Conservation (phyloP, 92 coral and sea anemone species). For the Actinostola sp. region DNA sequence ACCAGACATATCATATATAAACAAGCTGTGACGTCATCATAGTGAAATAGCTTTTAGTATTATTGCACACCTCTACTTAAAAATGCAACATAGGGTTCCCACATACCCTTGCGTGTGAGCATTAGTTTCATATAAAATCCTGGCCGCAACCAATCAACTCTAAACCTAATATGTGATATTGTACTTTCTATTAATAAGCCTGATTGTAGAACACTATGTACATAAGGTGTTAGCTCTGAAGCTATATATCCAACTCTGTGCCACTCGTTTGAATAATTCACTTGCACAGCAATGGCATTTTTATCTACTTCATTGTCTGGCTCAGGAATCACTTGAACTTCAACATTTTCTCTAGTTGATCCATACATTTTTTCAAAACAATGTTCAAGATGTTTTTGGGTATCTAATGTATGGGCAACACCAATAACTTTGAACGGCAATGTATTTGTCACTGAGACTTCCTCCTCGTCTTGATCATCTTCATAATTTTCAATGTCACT, state of each 20-base stretch:
- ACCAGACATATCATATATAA: no score
- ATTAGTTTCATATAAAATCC: slow-evolving; percentile 38
- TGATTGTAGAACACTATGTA: slow-evolving; percentile 22
- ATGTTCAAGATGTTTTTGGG: no score
- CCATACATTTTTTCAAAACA: no score
- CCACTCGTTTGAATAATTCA: slow-evolving; percentile 46
- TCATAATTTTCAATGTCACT: no score
- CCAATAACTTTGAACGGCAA: no score
- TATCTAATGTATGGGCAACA: no score
- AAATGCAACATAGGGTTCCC: slow-evolving; percentile 26
- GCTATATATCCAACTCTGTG: slow-evolving; percentile 50
- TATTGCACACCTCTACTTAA: not conserved
- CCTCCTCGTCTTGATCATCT: no score
- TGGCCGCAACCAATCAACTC: slow-evolving; percentile 20
- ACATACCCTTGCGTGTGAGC: slow-evolving; percentile 32
- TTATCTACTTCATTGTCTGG: slow-evolving; percentile 48
- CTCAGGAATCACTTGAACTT: no score
- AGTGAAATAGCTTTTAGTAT: no score
- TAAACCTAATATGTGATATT: slow-evolving; percentile 35
- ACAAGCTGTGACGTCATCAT: no score
- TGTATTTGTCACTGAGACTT: no score
- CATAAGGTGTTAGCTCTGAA: slow-evolving; percentile 38
- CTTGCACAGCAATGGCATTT: slow-evolving; percentile 42
- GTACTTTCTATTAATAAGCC: slow-evolving; percentile 17
- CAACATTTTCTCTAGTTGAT: no score